Evolutionary conservation across 2,888 invertebrate genomes (phyloP).

Genomic region (Xanthorhoe designata): DNA sequence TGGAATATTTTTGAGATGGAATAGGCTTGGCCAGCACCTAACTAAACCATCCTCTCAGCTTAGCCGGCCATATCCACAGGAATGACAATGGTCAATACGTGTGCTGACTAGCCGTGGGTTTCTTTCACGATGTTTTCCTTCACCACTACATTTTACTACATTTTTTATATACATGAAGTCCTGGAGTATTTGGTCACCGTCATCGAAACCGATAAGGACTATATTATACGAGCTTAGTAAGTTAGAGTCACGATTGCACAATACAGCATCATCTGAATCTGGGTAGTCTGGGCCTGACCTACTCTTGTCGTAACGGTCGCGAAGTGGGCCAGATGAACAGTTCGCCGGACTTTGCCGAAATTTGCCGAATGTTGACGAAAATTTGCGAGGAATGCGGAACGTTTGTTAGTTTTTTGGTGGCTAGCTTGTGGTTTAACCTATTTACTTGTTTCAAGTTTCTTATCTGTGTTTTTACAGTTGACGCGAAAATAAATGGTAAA

Average conservation of each 20-base stretch:
- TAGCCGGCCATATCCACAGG: too few species aligned
- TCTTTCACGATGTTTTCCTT: too few species aligned
- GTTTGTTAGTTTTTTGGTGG: constrained; percentile 35
- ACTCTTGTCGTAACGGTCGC: constrained; percentile 44
- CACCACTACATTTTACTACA: too few species aligned
- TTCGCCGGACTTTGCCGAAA: constrained; percentile 37
- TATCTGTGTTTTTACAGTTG: constrained; percentile 23
- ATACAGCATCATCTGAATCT: neutral
- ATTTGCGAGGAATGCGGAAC: constrained; percentile 29
- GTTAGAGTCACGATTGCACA: constrained; percentile 41
- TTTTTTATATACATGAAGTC: too few species aligned
- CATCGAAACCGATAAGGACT: too few species aligned
- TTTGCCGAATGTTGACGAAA: constrained; percentile 35
- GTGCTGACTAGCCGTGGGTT: too few species aligned
- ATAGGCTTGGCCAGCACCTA: too few species aligned
- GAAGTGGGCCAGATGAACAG: constrained; percentile 39
- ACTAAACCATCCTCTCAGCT: too few species aligned
- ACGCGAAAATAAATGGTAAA: neutral
- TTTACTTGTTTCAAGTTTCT: constrained; percentile 18
- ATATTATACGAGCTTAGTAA: too few species aligned
- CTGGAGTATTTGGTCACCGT: too few species aligned
- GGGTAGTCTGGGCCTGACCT: constrained; percentile 31
- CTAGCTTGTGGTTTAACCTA: constrained; percentile 27
- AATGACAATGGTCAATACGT: too few species aligned
- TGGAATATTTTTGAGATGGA: too few species aligned